Evolutionary conservation across 1,140 invertebrate genomes (phyloP), one percentile per base, ranked within the genome.

Genomic region (Scaptodrosophila lebanonensis): DNA sequence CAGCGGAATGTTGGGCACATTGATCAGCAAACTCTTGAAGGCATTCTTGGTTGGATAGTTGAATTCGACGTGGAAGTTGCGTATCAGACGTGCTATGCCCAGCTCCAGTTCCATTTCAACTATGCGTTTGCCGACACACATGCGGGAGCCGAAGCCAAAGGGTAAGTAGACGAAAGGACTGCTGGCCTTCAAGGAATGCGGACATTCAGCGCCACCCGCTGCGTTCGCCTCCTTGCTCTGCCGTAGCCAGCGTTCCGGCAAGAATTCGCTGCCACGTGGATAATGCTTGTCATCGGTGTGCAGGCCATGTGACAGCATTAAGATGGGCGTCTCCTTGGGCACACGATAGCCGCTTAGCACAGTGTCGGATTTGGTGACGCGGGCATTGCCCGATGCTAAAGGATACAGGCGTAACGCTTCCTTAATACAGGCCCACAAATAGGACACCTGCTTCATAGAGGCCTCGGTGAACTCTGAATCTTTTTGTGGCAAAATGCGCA

Each of bases 81-180:
- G 85, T 36, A 91, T 82, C 2, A 93, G 85, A 66, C 91, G 90
- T 2, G 90, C 85, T 0, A 92, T 51, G 13, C 91, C 89, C 25
- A 92, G 85, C 64, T 92, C 90, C 29, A 94, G 73, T 76, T 93
- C 93, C 71, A 93, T 88, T 67, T 93, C 91, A 1, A 93, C 93
- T 59, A 95, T 90, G 33, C 93, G 87, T 51, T 91, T 89, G 2
- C 90, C 90, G 40, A 90, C 86, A 56, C 90, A 91, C 66, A 85
- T 88, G 2, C 89, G 75, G 0, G 88, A 87, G 9, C 91, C 91
- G 45, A 90, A 91, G 1, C 91, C 91, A 58, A 93, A 93, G 0
- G 91, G 90, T 17, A 87, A 79, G 47, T 87, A 89, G 0, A 88
- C 86, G 44, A 91, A 92, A 0, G 90, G 89, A 76, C 54, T 67